Evolutionary conservation across 2,888 invertebrate species (phyloP).

Genomic region (Prionchulus punctatus): DNA sequence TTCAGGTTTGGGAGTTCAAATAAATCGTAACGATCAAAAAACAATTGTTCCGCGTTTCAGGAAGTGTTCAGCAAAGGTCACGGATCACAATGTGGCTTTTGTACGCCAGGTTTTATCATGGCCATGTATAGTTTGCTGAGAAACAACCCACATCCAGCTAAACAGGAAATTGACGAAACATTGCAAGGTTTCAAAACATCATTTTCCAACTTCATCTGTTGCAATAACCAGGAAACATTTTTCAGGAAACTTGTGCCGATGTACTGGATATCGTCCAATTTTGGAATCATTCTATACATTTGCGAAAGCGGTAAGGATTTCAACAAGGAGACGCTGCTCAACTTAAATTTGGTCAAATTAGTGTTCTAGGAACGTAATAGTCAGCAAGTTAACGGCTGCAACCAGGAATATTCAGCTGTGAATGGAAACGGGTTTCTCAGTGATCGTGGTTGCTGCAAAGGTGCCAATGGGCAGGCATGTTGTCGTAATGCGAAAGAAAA

Average conservation of each 20-base stretch:
- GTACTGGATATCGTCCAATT: conserved; percentile 84
- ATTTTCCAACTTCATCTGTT: background rate
- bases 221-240: background rate
- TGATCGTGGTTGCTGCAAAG: too few species aligned
- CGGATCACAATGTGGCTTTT: conserved; percentile 82
- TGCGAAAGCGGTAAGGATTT: too few species aligned
- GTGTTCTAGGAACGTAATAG: too few species aligned
- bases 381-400: too few species aligned
- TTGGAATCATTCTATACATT: conserved; percentile 58
- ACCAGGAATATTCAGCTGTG: too few species aligned
- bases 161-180: conserved; percentile 53
- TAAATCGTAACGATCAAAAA: conserved; percentile 11
- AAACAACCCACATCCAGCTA: conserved; percentile 50
- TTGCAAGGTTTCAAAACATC: background rate
- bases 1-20: conserved; percentile 26
- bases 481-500: too few species aligned
- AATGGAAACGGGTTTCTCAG: too few species aligned
- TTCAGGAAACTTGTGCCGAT: conserved; percentile 60
- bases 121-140: conserved; percentile 74
- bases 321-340: too few species aligned
- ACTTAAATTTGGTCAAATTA: too few species aligned
- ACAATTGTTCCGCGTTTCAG: background rate
- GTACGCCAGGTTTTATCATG: conserved; percentile 86
- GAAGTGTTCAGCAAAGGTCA: conserved; percentile 61
- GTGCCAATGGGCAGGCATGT: background rate